Conservation (phyloP, 2,888 invertebrate species). For the Cotesia congregata region DNA sequence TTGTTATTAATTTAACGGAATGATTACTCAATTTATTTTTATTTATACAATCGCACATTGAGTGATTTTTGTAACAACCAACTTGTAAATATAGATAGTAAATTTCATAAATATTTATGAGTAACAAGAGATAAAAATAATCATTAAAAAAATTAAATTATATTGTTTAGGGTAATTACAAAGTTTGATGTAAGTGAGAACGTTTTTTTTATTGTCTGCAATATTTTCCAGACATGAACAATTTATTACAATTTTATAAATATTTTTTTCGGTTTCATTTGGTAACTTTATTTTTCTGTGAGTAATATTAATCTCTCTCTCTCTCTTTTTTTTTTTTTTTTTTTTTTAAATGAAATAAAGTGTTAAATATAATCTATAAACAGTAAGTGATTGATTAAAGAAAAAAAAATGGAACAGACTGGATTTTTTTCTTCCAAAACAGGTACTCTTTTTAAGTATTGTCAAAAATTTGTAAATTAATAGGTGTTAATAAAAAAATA, state of each 20-base stretch:
- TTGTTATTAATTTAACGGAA: not conserved
- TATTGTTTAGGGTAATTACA: not conserved
- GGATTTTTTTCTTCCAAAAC: not conserved
- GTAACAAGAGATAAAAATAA: not conserved
- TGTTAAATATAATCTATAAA: not conserved
- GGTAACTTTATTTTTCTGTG: not conserved
- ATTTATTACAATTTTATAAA: not conserved
- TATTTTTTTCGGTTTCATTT: not conserved
- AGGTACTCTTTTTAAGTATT: not conserved
- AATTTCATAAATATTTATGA: constrained; percentile 21
- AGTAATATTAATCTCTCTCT: not conserved
- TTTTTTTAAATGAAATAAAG: not conserved
- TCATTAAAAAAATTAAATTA: not conserved
- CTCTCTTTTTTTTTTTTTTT: too few relatives aligned
- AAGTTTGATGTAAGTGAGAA: not conserved
- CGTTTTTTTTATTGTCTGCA: not conserved
- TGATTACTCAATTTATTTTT: not conserved
- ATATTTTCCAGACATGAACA: not conserved
- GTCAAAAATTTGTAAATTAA: not conserved
- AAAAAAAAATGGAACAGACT: not conserved
- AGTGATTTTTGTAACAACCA: not conserved
- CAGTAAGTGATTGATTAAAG: not conserved
- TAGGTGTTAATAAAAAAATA: not conserved
- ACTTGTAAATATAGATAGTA: constrained; percentile 31
- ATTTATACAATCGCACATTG: constrained; percentile 8